Conservation (phyloP, 1,140 invertebrate genomes). For the Drosophila nebulosa region DNA sequence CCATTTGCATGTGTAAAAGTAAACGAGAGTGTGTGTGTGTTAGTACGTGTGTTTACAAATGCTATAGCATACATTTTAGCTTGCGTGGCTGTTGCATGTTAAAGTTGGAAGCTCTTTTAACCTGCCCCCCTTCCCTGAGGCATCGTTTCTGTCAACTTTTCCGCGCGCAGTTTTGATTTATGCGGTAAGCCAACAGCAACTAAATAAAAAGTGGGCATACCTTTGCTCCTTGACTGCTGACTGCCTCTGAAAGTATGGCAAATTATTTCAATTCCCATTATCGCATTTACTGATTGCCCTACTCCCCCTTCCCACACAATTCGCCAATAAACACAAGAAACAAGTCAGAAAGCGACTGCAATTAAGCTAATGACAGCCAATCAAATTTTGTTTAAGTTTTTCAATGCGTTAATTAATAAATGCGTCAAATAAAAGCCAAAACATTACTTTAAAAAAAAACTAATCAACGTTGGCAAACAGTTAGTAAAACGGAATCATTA, state of each 20-base stretch:
- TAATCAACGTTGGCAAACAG: too few species aligned
- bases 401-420: too few species aligned
- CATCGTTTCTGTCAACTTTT: conserved; percentile 54
- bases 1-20: conserved; percentile 22
- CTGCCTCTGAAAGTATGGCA: conserved; percentile 61
- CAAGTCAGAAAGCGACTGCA: neutral
- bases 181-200: conserved; percentile 46
- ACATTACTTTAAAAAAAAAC: too few species aligned
- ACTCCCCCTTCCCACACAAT: neutral
- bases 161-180: conserved; percentile 71
- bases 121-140: conserved; percentile 16
- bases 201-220: conserved; percentile 44
- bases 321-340: neutral
- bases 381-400: too few species aligned
- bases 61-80: conserved; percentile 59
- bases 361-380: neutral
- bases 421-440: too few species aligned
- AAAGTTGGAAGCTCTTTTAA: conserved; percentile 56
- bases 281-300: conserved; percentile 69
- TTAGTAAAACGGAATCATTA: too few species aligned
- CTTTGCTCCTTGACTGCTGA: conserved; percentile 20
- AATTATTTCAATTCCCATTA: conserved; percentile 79
- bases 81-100: conserved; percentile 75
- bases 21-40: conserved; percentile 18
- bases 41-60: conserved; percentile 65